These are phyloP conservation scores for Ormyrus pomaceus DNA, from an alignment of 2,888 invertebrate species.

Conservation along the genomic window DNA sequence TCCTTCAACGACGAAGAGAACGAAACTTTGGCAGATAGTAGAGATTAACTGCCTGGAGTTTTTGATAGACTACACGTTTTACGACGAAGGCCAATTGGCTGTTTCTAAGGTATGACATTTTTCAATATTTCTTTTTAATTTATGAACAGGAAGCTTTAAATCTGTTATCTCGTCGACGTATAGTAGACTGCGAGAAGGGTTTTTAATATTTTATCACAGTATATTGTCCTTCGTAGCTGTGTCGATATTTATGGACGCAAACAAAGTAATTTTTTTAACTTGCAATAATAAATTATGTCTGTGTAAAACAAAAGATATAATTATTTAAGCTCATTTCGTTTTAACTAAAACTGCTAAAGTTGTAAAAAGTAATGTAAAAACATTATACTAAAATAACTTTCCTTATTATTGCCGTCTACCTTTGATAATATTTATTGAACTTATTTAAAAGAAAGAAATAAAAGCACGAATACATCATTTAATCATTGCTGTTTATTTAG, in stretches of 20 bases:
- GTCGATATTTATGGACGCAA: background rate
- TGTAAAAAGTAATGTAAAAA: too few relatives aligned
- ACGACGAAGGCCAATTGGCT: constrained; percentile 78
- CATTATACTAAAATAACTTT: too few relatives aligned
- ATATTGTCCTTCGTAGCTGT: too few relatives aligned
- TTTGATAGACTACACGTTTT: constrained; percentile 76
- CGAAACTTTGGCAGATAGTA: constrained; percentile 77
- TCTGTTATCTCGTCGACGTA: background rate
- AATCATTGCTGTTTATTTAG: constrained; percentile 51
- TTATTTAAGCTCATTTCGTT: too few relatives aligned
- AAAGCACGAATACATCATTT: too few relatives aligned
- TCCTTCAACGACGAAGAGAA: constrained; percentile 77
- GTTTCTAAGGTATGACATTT: constrained; percentile 75
- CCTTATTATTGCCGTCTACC: too few relatives aligned
- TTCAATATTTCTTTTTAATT: constrained; percentile 17
- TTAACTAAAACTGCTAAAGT: too few relatives aligned
- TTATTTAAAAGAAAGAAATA: too few relatives aligned
- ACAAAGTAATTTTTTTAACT: background rate
- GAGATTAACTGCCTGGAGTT: constrained; percentile 78
- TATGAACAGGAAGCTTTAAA: background rate
- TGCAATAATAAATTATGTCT: background rate
- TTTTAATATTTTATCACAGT: background rate
- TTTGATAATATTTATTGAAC: too few relatives aligned
- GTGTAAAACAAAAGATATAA: background rate
- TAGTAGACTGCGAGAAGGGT: background rate